phyloP scores from a whole-genome alignment of 1,140 invertebrate species.

The Magallana angulata region DNA sequence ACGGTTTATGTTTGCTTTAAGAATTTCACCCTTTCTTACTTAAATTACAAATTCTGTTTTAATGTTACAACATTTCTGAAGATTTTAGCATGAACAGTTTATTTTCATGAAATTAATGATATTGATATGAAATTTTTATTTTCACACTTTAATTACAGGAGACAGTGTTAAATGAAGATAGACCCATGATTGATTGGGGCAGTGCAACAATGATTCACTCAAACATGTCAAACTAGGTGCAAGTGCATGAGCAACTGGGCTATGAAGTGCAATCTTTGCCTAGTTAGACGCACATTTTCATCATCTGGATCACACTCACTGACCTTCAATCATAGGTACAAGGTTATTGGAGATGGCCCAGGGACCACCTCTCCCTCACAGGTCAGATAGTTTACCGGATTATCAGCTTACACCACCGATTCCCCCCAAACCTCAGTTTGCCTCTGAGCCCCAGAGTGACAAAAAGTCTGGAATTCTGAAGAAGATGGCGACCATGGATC shows the following conservation, averaged over 20 bases:
- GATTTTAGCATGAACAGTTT: no score
- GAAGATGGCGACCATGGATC: slow-evolving; percentile 53
- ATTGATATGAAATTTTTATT: no score
- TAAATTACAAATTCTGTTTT: no score
- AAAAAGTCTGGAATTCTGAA: slow-evolving; percentile 29
- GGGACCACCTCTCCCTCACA: slow-evolving; percentile 44
- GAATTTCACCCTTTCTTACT: no score
- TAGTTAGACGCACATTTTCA: neutral
- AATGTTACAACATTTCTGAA: no score
- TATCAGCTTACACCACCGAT: slow-evolving; percentile 4
- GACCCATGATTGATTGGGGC: no score
- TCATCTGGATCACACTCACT: neutral
- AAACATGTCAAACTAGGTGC: no score
- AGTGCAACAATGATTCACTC: no score
- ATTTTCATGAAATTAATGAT: no score
- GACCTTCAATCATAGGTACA: neutral
- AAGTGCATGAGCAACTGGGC: neutral
- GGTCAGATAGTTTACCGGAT: slow-evolving; percentile 50
- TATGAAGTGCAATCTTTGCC: neutral
- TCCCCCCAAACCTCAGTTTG: slow-evolving; percentile 30
- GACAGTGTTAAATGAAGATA: no score
- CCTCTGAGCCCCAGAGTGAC: neutral
- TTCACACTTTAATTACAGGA: no score
- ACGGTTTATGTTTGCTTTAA: no score
- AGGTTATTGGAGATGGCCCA: slow-evolving; percentile 20